A percentile compares a stretch with the other conserved stretches of the same genome.
These are phyloP conservation scores for Prionace glauca DNA, from an alignment of 2,797 vertebrate species.

Conservation along the genomic window DNA sequence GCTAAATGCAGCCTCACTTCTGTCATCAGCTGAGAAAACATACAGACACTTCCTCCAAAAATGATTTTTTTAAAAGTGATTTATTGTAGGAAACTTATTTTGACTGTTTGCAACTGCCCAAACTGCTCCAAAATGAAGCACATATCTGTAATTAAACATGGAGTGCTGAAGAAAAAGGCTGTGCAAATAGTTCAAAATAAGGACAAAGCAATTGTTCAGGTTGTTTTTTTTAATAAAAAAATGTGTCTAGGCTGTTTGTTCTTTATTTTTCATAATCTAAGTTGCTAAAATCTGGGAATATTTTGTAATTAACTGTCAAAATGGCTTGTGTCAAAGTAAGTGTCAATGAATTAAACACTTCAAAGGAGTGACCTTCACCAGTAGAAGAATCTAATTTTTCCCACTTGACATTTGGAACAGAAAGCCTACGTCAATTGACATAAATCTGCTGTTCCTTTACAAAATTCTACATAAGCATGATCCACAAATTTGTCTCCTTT, in stretches of 20 bases:
- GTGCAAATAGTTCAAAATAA: background rate
- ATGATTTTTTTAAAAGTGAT: conserved; percentile 8
- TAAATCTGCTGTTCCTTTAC: conserved; percentile 7
- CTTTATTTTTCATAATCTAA: background rate
- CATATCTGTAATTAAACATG: background rate
- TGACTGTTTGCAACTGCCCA: conserved; percentile 6
- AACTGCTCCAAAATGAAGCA: conserved; percentile 17
- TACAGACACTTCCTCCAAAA: conserved; percentile 5
- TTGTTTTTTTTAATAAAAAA: background rate
- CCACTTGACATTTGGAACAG: conserved; percentile 20
- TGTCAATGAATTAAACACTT: background rate
- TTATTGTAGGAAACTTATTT: conserved; percentile 21
- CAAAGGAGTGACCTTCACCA: background rate
- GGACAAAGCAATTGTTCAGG: background rate
- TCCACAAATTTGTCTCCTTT: background rate
- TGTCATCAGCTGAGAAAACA: conserved; percentile 27
- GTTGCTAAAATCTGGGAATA: background rate
- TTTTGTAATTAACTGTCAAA: conserved; percentile 11
- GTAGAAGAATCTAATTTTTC: background rate
- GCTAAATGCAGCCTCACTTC: conserved; percentile 7
- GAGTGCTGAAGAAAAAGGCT: background rate
- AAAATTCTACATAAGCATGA: background rate
- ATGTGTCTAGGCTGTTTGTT: background rate
- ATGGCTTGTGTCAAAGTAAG: background rate
- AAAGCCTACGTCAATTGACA: background rate